Evolutionary conservation across 1,140 invertebrate species (phyloP).

Genomic region (Cyrtorhinus lividipennis): DNA sequence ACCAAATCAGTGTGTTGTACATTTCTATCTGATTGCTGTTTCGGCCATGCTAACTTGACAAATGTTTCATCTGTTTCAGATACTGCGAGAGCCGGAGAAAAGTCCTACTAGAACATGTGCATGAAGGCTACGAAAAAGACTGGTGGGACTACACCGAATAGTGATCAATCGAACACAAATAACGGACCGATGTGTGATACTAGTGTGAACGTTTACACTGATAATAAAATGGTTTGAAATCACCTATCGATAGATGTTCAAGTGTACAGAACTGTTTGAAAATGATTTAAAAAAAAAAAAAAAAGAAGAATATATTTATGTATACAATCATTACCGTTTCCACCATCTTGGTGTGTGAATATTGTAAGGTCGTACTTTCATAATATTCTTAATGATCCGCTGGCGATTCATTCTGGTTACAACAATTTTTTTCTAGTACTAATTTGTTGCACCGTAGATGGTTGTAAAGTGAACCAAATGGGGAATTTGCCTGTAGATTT

Average conservation of each 20-base stretch:
- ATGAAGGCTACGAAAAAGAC: constrained; percentile 97
- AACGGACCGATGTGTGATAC: constrained; percentile 8
- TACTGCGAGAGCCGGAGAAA: constrained; percentile 93
- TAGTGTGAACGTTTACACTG: constrained; percentile 12
- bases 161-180: constrained; percentile 22
- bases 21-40: too few species aligned
- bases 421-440: background rate
- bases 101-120: constrained; percentile 88
- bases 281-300: too few species aligned
- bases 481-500: too few species aligned
- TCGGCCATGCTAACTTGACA: too few species aligned
- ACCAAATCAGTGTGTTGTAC: too few species aligned
- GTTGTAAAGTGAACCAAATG: too few species aligned
- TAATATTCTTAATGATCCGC: too few species aligned
- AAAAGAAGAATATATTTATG: constrained; percentile 11
- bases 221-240: background rate
- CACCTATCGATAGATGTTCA: constrained; percentile 14
- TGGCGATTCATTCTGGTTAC: background rate
- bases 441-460: too few species aligned
- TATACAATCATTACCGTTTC: background rate
- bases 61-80: constrained; percentile 42
- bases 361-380: too few species aligned
- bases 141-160: constrained; percentile 92
- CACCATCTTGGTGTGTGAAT: background rate
- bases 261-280: constrained; percentile 15